Evolutionary conservation across 1,140 invertebrate species (phyloP).

Genomic region (Tetragnatha versicolor): DNA sequence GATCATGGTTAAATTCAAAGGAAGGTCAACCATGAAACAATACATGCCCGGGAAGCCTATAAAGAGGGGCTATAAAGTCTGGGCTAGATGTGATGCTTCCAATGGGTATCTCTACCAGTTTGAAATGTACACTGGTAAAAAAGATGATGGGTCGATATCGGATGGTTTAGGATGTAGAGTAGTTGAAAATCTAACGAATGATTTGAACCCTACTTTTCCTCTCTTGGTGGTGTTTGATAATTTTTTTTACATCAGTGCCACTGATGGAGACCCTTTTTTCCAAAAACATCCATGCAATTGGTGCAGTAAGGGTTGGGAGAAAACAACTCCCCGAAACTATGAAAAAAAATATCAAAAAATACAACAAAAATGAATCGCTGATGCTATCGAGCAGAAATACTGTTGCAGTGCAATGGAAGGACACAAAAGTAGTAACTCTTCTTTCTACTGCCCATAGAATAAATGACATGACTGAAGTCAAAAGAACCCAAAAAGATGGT

Average conservation of each 20-base stretch:
- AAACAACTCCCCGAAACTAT: background rate
- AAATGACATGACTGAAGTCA: slow-evolving; percentile 33
- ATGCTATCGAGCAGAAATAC: background rate
- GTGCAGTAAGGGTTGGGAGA: background rate
- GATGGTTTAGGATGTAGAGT: slow-evolving; percentile 4
- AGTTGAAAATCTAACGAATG: slow-evolving; percentile 10
- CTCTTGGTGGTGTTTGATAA: background rate
- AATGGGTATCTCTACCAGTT: slow-evolving; percentile 18
- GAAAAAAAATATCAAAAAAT: slow-evolving; percentile 16
- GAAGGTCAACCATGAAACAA: slow-evolving; percentile 21
- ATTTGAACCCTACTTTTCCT: slow-evolving; percentile 8
- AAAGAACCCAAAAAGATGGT: slow-evolving; percentile 12
- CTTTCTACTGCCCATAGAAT: slow-evolving; percentile 34
- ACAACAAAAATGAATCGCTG: slow-evolving; percentile 1
- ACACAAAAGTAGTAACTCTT: slow-evolving; percentile 5
- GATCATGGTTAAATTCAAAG: slow-evolving; percentile 18
- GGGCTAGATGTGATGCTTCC: slow-evolving; percentile 4
- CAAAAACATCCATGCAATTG: slow-evolving; percentile 10
- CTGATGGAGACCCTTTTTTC: slow-evolving; percentile 3
- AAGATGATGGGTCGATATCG: background rate
- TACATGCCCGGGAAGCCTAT: slow-evolving; percentile 17
- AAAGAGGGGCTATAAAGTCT: slow-evolving; percentile 9
- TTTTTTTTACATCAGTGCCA: slow-evolving; percentile 6
- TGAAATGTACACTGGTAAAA: slow-evolving; percentile 3
- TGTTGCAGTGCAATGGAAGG: slow-evolving; percentile 5